Conservation (phyloP, 2,113 vertebrate species). For the Cynopterus brachyotis region DNA sequence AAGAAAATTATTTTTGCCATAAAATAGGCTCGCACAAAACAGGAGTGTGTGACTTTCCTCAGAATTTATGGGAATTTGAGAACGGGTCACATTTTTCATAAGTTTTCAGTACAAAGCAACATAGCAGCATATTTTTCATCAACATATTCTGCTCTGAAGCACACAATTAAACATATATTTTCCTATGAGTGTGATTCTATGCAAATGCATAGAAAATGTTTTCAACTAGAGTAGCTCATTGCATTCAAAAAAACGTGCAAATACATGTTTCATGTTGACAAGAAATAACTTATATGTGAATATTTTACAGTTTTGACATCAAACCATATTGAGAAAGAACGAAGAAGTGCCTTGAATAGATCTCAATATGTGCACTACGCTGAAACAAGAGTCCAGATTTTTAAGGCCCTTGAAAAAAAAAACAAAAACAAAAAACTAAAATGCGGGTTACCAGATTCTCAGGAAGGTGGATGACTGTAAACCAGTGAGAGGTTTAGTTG, state of each 20-base stretch:
- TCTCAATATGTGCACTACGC: background rate
- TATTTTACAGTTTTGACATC: background rate
- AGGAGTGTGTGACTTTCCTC: background rate
- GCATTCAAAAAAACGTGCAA: background rate
- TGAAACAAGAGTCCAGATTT: background rate
- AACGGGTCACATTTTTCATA: background rate
- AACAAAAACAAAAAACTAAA: background rate
- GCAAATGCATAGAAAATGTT: background rate
- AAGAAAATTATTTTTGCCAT: background rate
- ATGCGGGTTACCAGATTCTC: background rate
- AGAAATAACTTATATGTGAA: background rate
- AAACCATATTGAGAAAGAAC: background rate
- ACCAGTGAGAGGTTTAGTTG: background rate
- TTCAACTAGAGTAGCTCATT: background rate
- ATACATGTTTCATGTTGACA: background rate
- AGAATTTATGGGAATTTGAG: background rate
- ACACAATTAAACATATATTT: conserved; percentile 26
- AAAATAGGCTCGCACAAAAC: background rate
- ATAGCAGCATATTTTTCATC: background rate
- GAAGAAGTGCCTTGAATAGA: background rate
- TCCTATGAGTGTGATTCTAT: background rate
- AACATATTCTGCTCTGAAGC: background rate
- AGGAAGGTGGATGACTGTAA: background rate
- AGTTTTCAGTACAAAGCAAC: background rate
- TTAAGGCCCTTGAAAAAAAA: background rate